These are phyloP conservation scores for Philypnodon macrostomus DNA, from an alignment of 2,797 vertebrate species.

Conservation along the genomic window DNA sequence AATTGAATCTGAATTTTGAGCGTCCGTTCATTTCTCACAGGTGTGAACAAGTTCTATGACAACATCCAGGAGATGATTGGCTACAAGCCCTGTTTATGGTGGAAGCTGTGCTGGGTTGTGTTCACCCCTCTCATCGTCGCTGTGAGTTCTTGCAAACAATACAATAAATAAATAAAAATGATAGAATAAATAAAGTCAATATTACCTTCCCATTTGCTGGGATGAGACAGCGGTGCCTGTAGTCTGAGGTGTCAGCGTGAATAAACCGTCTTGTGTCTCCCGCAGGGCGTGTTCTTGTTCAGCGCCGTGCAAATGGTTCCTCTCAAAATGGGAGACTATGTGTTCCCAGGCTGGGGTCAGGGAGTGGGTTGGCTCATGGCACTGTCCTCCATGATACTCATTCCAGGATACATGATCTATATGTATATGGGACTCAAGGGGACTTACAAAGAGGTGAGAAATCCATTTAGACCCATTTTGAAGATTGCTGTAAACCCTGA, in stretches of 20 bases:
- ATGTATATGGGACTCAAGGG: constrained; percentile 94
- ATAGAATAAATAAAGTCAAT: constrained; percentile 67
- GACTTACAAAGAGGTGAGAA: constrained; percentile 92
- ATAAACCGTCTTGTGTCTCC: constrained; percentile 66
- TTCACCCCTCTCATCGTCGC: constrained; percentile 96
- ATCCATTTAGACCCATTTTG: neutral
- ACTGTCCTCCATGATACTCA: constrained; percentile 95
- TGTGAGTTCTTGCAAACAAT: constrained; percentile 78
- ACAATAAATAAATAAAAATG: constrained; percentile 50
- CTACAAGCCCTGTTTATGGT: constrained; percentile 96
- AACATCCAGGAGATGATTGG: constrained; percentile 99
- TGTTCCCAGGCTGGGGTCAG: constrained; percentile 97
- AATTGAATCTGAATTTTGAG: constrained; percentile 61
- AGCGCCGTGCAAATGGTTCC: constrained; percentile 98
- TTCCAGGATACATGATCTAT: constrained; percentile 97
- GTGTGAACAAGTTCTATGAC: constrained; percentile 96
- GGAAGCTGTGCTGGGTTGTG: constrained; percentile 96
- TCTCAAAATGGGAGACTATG: constrained; percentile 92
- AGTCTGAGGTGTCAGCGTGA: constrained; percentile 59
- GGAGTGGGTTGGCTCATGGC: constrained; percentile 99
- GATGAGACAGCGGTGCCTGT: constrained; percentile 28
- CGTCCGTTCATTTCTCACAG: constrained; percentile 69
- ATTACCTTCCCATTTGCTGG: constrained; percentile 48
- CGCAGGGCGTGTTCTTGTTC: constrained; percentile 95
- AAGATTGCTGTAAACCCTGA: neutral